A percentile compares a stretch with the other conserved stretches of the same genome.
Evolutionary conservation across 2,797 vertebrate genomes (phyloP).

Genomic region (Austrolebias charrua): DNA sequence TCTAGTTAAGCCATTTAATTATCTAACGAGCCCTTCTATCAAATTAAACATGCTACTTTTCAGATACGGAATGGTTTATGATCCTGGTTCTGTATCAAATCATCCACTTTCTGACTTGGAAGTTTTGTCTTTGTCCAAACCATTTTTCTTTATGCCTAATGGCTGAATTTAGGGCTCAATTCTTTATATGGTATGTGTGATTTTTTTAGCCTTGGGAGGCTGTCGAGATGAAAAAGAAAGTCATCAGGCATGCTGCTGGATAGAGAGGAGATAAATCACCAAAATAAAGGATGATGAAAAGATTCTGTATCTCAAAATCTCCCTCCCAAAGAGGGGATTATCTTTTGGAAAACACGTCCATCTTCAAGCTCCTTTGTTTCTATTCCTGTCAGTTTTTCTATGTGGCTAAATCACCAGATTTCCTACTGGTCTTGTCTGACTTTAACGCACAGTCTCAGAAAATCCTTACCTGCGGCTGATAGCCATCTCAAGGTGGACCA

Average conservation of each 20-base stretch:
- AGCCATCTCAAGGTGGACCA: slow-evolving; percentile 16
- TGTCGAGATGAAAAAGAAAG: slow-evolving; percentile 28
- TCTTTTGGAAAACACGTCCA: slow-evolving; percentile 47
- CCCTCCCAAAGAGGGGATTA: slow-evolving; percentile 49
- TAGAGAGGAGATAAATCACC: slow-evolving; percentile 40
- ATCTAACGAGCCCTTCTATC: slow-evolving; percentile 12
- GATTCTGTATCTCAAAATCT: slow-evolving; percentile 34
- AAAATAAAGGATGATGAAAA: slow-evolving; percentile 57
- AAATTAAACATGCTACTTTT: slow-evolving; percentile 3
- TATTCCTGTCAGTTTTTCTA: slow-evolving; percentile 30
- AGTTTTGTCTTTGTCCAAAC: background rate
- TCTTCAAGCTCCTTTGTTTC: slow-evolving; percentile 44
- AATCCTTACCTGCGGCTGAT: slow-evolving; percentile 18
- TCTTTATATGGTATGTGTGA: slow-evolving; percentile 6
- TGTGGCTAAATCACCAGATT: slow-evolving; percentile 8
- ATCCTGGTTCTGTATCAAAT: slow-evolving; percentile 11
- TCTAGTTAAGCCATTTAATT: slow-evolving; percentile 17
- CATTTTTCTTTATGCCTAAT: slow-evolving; percentile 10
- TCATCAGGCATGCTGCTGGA: slow-evolving; percentile 22
- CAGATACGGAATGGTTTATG: slow-evolving; percentile 3
- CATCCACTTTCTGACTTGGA: background rate
- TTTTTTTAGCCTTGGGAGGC: slow-evolving; percentile 31
- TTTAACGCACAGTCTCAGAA: slow-evolving; percentile 1
- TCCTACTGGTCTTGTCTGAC: slow-evolving; percentile 26
- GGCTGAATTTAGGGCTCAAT: slow-evolving; percentile 20